Percentiles rank a stretch among this genome's conserved stretches.
Conservation (phyloP, 2,797 vertebrate species). For the Pterois miles region DNA sequence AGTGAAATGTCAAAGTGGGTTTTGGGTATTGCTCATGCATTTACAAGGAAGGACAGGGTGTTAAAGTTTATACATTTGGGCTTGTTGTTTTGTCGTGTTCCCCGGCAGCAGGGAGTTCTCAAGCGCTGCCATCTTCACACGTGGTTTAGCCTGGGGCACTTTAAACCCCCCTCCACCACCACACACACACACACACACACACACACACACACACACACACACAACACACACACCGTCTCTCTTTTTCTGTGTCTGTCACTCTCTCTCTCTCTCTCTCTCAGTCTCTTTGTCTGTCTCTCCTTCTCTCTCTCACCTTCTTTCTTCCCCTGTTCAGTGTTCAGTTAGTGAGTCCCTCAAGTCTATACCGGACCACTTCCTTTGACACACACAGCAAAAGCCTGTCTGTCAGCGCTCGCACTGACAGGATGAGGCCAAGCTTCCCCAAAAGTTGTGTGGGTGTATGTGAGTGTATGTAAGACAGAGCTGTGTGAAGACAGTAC, state of each 20-base stretch:
- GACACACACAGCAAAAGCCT: conserved; percentile 72
- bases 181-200: conserved; percentile 20
- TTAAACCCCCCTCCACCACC: conserved; percentile 61
- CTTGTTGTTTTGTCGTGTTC: conserved; percentile 73
- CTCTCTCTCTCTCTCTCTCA: conserved; percentile 19
- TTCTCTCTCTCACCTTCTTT: conserved; percentile 49
- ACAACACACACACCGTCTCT: conserved; percentile 9
- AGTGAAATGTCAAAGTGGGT: conserved; percentile 57
- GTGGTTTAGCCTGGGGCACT: conserved; percentile 67
- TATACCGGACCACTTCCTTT: conserved; percentile 76
- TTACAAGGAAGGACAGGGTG: conserved; percentile 65
- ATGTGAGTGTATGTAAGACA: conserved; percentile 40
- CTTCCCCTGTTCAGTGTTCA: conserved; percentile 67
- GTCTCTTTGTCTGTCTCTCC: conserved; percentile 5
- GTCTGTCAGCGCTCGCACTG: conserved; percentile 71
- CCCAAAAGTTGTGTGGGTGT: conserved; percentile 61
- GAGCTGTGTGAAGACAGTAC: conserved; percentile 27
- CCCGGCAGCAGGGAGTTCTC: conserved; percentile 69
- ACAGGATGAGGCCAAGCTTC: conserved; percentile 80
- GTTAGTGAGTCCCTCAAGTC: conserved; percentile 77
- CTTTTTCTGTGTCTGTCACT: conserved; percentile 41
- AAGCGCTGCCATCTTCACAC: conserved; percentile 67
- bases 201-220: neutral
- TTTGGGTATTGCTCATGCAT: conserved; percentile 59
- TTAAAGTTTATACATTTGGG: conserved; percentile 72